A percentile compares a stretch with the other conserved stretches of the same genome.
Conservation (phyloP, 2,888 invertebrate genomes). For the Temnothorax unifasciatus region DNA sequence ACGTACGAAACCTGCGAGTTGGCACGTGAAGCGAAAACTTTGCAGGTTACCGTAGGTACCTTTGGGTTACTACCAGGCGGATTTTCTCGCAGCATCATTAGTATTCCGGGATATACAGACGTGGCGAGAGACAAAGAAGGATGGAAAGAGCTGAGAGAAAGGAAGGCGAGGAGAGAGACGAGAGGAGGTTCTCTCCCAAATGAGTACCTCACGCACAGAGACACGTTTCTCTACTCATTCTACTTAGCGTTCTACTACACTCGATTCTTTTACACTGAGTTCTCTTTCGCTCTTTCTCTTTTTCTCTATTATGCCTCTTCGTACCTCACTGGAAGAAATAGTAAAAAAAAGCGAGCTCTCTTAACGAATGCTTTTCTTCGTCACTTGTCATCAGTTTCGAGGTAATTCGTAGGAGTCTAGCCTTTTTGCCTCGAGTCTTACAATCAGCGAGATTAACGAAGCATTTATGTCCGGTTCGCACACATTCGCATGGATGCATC, state of each 20-base stretch:
- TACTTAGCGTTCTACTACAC: slow-evolving; percentile 60
- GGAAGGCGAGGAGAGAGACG: slow-evolving; percentile 7
- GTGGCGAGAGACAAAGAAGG: slow-evolving; percentile 48
- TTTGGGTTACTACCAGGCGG: slow-evolving; percentile 57
- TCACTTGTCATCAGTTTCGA: slow-evolving; percentile 61
- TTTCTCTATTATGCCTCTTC: slow-evolving; percentile 32
- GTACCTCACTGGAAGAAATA: slow-evolving; percentile 61
- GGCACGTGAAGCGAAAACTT: slow-evolving; percentile 69
- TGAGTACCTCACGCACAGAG: slow-evolving; percentile 73
- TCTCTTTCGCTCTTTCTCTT: slow-evolving; percentile 29
- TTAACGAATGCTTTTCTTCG: slow-evolving; percentile 75
- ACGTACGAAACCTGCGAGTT: slow-evolving; percentile 57
- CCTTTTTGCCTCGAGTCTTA: slow-evolving; percentile 64
- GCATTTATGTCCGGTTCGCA: slow-evolving; percentile 64
- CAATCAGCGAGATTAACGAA: slow-evolving; percentile 72
- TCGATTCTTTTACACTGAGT: neutral
- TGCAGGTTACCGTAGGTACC: slow-evolving; percentile 61
- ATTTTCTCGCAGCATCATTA: slow-evolving; percentile 70
- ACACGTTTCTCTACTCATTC: slow-evolving; percentile 73
- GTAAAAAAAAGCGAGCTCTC: slow-evolving; percentile 66
- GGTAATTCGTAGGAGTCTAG: slow-evolving; percentile 46
- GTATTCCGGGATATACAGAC: slow-evolving; percentile 67
- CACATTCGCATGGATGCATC: slow-evolving; percentile 49
- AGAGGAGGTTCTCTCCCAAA: slow-evolving; percentile 63
- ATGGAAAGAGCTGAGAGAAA: slow-evolving; percentile 48